Evolutionary conservation across 2,888 invertebrate species (phyloP), one percentile per base, ranked within the genome.

Genomic region (Diabrotica balteata): DNA sequence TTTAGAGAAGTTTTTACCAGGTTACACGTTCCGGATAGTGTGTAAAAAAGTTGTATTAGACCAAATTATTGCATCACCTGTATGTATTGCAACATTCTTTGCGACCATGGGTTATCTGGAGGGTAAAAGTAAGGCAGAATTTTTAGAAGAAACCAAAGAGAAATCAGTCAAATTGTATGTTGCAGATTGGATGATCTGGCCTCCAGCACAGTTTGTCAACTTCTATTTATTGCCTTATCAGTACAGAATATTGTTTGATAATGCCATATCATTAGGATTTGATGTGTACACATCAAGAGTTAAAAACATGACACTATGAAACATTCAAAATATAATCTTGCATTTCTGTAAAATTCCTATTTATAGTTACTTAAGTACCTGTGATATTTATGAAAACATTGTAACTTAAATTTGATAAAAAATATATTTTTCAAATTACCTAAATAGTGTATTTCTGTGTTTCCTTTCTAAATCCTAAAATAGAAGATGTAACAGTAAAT

Each of bases 151-250:
- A 84, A 86, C 94, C 46, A 86, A 86, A 75, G 84, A 87, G 44
- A 96, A 96, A 83, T 93, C 93, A 22, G 88, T 89, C 86, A 89
- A 86, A 73, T 84, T 97, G 9, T 96, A 95, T 80, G 86, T 89
- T 59, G 95, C 95, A 1, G 97, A 97, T 82, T 96, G 95, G 93
- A 80, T 93, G 7, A 89, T 97, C 43, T 97, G 97, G 96, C 96
- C 97, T 0, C 93, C 94, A 7, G 96, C 95, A 1, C 97, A 97
- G 82, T 86, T 95, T 52, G 86, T 97, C n/a, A 97, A 97, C 83
- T 97, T 97, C 84, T 94, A 92, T 82, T 90, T 92, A 79, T 82
- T 97, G 72, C 94, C 96, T 8, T 89, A 91, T 8, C 90, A 87
- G 76, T 96, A 89, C 82, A 88, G 97, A 79, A 93, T 97, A 45